phyloP scores from a whole-genome alignment of 1,140 invertebrate species.

The Dendrolimus kikuchii region DNA sequence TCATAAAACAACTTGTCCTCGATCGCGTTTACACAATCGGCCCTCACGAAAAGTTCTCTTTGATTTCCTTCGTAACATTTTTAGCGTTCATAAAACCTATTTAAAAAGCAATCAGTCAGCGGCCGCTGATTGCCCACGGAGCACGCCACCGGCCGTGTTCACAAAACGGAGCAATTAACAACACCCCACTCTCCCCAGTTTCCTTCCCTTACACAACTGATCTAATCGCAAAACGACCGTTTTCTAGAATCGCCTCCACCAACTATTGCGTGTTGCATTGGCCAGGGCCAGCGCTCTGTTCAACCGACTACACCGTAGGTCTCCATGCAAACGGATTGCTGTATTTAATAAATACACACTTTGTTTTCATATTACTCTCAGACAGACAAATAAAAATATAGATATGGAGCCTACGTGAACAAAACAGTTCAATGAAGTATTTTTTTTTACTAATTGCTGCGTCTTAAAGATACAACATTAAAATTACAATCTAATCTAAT shows the following conservation, averaged over 20 bases:
- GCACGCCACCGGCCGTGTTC: slow-evolving; percentile 67
- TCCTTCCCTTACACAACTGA: slow-evolving; percentile 36
- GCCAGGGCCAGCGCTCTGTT: slow-evolving; percentile 15
- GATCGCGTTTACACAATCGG: slow-evolving; percentile 29
- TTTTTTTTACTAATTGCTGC: no score
- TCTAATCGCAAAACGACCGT: slow-evolving; percentile 71
- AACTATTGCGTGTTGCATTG: slow-evolving; percentile 62
- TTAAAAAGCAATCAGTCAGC: slow-evolving; percentile 71
- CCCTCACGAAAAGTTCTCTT: slow-evolving; percentile 43
- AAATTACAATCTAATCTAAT: no score
- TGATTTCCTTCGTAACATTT: slow-evolving; percentile 58
- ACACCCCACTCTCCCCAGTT: slow-evolving; percentile 26
- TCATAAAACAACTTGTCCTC: slow-evolving; percentile 34
- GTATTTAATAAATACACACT: no score
- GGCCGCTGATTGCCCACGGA: slow-evolving; percentile 59
- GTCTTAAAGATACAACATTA: no score
- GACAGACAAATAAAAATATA: no score
- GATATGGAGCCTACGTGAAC: no score
- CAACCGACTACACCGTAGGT: slow-evolving; percentile 2
- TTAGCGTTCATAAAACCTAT: slow-evolving; percentile 69
- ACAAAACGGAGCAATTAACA: slow-evolving; percentile 72
- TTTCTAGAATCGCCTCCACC: slow-evolving; percentile 70
- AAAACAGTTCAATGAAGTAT: no score
- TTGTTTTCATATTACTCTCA: no score
- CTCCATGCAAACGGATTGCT: no score